phyloP scores from a whole-genome alignment of 35 echinoderm and acorn worm species.

The Strongylocentrotus purpuratus region DNA sequence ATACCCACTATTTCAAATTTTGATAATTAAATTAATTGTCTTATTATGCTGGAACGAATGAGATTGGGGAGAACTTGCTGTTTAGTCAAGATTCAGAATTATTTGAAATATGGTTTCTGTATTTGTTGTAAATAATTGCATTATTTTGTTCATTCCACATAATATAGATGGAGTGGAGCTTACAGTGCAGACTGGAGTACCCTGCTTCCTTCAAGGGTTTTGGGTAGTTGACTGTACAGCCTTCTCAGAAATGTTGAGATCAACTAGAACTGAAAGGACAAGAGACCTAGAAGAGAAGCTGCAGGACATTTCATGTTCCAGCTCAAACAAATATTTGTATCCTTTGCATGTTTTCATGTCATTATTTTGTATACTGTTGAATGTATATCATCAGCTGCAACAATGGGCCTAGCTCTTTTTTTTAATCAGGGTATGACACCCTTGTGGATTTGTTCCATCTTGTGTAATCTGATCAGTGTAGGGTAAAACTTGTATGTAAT shows the following conservation, averaged over 20 bases:
- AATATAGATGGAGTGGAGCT: conserved; percentile 1
- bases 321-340: conserved; percentile 8
- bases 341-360: background rate
- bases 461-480: background rate
- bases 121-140: background rate
- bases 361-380: background rate
- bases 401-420: background rate
- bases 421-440: background rate
- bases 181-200: background rate
- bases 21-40: too few species aligned
- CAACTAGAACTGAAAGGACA: background rate
- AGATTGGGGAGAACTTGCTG: too few species aligned
- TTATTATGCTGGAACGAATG: too few species aligned
- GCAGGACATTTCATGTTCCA: background rate
- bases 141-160: background rate
- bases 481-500: background rate
- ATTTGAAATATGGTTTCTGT: background rate
- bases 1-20: too few species aligned
- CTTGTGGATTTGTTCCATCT: background rate
- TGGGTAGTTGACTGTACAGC: conserved; percentile 3
- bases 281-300: background rate
- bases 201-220: background rate
- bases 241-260: background rate
- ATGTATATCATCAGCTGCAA: background rate
- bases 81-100: background rate